Evolutionary conservation across 2,797 vertebrate genomes (phyloP).

Genomic region (Hafferia zeledoni): DNA sequence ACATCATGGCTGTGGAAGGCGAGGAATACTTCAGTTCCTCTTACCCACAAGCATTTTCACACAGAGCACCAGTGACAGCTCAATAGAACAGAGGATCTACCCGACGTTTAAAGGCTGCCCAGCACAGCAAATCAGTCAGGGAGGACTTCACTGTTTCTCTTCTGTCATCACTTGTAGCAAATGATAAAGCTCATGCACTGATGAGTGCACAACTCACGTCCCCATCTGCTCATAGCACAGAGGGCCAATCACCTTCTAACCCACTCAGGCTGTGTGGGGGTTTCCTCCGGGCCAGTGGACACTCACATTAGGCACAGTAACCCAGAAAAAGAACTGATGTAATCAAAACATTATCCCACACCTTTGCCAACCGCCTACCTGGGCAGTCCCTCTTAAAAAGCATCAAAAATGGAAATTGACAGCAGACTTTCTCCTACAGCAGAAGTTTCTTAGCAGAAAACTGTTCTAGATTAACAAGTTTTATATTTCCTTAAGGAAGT

Average conservation of each 20-base stretch:
- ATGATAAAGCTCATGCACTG: fast-evolving
- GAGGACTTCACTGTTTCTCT: fast-evolving
- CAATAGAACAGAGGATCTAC: too few relatives aligned
- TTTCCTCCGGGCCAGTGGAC: neutral
- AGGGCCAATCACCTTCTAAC: fast-evolving
- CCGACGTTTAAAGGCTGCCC: fast-evolving
- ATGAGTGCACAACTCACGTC: fast-evolving
- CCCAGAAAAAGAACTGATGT: fast-evolving
- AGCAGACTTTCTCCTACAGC: neutral
- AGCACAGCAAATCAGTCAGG: fast-evolving
- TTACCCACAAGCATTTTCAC: fast-evolving
- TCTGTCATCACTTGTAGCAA: neutral
- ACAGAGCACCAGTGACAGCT: fast-evolving
- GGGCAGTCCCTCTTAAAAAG: neutral
- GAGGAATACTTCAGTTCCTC: fast-evolving
- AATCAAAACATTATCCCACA: neutral
- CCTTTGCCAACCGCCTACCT: neutral
- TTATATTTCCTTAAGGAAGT: neutral
- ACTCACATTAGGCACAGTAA: neutral
- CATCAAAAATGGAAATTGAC: neutral
- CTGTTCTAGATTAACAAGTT: neutral
- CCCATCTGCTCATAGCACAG: fast-evolving
- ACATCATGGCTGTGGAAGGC: fast-evolving
- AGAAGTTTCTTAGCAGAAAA: neutral
- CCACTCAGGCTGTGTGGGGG: fast-evolving